Evolutionary conservation across 2,113 vertebrate species (phyloP), one percentile per base, ranked within the genome.

Genomic region (Nesoenas mayeri): DNA sequence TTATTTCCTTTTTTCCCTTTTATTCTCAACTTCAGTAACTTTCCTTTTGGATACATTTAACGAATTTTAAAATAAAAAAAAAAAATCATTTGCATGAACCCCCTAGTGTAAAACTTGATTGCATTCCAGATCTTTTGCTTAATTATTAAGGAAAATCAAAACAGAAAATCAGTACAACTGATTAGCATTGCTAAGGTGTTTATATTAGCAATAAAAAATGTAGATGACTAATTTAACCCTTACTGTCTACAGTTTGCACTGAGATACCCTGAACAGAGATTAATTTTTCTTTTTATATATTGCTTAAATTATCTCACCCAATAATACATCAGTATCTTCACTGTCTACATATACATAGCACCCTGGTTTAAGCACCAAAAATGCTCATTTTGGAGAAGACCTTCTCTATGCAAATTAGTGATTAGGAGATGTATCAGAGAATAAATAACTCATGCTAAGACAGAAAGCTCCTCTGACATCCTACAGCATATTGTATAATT

Each of bases 111-210:
- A 92, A 97, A 97, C 95, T 95, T 98, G 98, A 98, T 98, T 98
- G 97, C 98, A 97, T 97, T 97, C 94, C 94, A 96, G 79, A 97
- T 97, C 95, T 97, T 97, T 98, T 93, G 96, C 97, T 96, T 98
- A 98, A 98, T 98, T 98, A 98, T 97, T 96, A 97, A 79, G 95
- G 91, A 98, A 98, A 98, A 98, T 98, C 97, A 98, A 98, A 98
- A 97, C 97, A 98, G 96, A 98, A 98, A 98, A 98, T 98, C 97
- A 98, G 97, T 91, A 85, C 24, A 90, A 87, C 97, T 98, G 97
- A 98, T 98, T 98, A 98, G 97, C 97, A 98, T 94, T 97, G 97
- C 98, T 97, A 58, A 98, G 97, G 94, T 96, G 96, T 96, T 97
- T 79, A 91, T 96, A 95, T 93, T 97, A 98, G 96, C 95, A 96